phyloP scores from a whole-genome alignment of 1,140 invertebrate species.

The Rhopalosiphum maidis region DNA sequence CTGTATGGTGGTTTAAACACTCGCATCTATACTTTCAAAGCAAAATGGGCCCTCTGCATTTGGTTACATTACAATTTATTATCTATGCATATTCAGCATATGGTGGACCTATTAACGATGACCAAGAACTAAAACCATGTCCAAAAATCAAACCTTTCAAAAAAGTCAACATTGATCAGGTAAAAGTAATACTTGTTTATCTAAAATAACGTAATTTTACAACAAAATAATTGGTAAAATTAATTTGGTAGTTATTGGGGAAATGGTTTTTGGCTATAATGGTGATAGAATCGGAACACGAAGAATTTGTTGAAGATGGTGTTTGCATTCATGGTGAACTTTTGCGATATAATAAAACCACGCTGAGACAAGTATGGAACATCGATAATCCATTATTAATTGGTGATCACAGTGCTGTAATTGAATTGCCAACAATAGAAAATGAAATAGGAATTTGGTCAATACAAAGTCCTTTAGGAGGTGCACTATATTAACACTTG shows the following conservation, averaged over 20 bases:
- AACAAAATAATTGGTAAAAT: not conserved
- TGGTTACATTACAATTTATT: not conserved
- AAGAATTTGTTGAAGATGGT: constrained; percentile 59
- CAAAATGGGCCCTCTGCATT: not conserved
- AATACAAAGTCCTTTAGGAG: constrained; percentile 60
- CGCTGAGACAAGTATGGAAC: constrained; percentile 59
- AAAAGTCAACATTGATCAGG: not conserved
- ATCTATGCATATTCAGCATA: not conserved
- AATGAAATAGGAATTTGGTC: constrained; percentile 58
- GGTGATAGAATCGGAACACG: constrained; percentile 59
- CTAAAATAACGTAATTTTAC: not conserved
- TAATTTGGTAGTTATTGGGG: constrained; percentile 58
- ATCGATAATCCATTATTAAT: constrained; percentile 56
- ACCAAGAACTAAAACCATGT: constrained; percentile 10
- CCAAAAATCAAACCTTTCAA: constrained; percentile 46
- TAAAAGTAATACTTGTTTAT: not conserved
- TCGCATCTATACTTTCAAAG: not conserved
- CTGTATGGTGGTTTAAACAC: not conserved
- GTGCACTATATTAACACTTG: constrained; percentile 41
- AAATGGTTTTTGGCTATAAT: constrained; percentile 60
- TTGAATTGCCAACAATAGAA: constrained; percentile 59
- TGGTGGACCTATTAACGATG: not conserved
- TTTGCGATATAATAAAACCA: constrained; percentile 56
- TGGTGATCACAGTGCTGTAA: constrained; percentile 54
- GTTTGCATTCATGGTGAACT: constrained; percentile 60